phyloP scores from a whole-genome alignment of 2,113 vertebrate species.

The Puma concolor region DNA sequence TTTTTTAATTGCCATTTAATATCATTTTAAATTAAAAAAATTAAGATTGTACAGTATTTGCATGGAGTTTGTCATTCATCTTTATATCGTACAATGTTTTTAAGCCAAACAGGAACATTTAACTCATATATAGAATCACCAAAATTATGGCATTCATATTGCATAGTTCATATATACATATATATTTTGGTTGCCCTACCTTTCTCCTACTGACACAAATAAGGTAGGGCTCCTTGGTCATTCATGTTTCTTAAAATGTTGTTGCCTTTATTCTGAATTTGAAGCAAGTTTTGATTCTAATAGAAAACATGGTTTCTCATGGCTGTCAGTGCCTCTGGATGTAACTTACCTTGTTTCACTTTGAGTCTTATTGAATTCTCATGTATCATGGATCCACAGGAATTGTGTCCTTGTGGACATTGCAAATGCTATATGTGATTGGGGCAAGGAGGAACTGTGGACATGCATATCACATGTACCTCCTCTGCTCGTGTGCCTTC shows the following conservation, averaged over 20 bases:
- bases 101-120: neutral
- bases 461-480: neutral
- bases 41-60: neutral
- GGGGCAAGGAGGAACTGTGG: neutral
- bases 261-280: neutral
- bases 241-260: neutral
- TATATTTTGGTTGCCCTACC: neutral
- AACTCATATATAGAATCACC: neutral
- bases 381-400: neutral
- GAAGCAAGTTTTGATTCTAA: neutral
- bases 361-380: neutral
- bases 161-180: neutral
- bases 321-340: neutral
- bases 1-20: neutral
- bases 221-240: neutral
- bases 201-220: neutral
- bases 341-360: neutral
- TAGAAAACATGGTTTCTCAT: neutral
- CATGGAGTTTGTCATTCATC: neutral
- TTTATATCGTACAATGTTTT: neutral
- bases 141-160: neutral
- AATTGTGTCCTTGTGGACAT: neutral
- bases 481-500: neutral
- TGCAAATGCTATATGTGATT: neutral
- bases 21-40: neutral